Evolutionary conservation across 2,797 vertebrate species (phyloP), one percentile per base, ranked within the genome.

Genomic region (Sebastiscus albofasciatus): DNA sequence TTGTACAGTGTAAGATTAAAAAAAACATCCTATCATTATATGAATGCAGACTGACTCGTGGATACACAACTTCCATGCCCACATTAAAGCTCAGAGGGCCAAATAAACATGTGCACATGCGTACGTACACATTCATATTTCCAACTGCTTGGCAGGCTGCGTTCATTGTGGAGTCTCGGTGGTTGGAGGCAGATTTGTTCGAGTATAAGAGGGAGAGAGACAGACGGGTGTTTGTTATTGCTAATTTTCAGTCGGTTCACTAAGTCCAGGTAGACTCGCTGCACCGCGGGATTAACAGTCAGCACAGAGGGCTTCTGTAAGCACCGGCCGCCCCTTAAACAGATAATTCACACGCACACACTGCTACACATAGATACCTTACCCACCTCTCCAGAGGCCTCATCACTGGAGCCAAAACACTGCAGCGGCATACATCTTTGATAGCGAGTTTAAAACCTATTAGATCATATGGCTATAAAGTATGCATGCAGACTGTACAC

Each of bases 371-470:
- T 6, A 75, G 80, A 88, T 86, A 77, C 54, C 69, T 64, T 67
- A 75, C 79, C 76, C 29, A 14, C 73, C 71, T 90, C 91, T 92
- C 91, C 84, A 79, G 91, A 91, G 91, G 89, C 87, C 87, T 92
- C 85, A 91, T 89, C 90, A 90, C 91, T 83, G 82, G 79, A 92
- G 82, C 88, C 79, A 67, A 91, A 91, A 86, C 83, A 89, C 79
- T 66, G 88, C 91, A 88, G 90, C 81, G 77, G 85, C 86, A 92
- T 89, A 84, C 88, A 91, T 92, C 87, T 92, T 90, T 94, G 83
- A 94, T 87, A 90, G 82, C 76, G 71, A 68, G 49, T 91, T 91
- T 93, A 84, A 93, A 91, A 90, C 77, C 89, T 87, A 91, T 91
- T 92, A 90, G 86, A 91, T 92, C 88, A 85, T 90, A 89, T 85